Percentiles rank a stretch among this genome's conserved stretches.
These are phyloP conservation scores for Pseudolycoriella hygida DNA, from an alignment of 2,888 invertebrate species.

Conservation along the genomic window DNA sequence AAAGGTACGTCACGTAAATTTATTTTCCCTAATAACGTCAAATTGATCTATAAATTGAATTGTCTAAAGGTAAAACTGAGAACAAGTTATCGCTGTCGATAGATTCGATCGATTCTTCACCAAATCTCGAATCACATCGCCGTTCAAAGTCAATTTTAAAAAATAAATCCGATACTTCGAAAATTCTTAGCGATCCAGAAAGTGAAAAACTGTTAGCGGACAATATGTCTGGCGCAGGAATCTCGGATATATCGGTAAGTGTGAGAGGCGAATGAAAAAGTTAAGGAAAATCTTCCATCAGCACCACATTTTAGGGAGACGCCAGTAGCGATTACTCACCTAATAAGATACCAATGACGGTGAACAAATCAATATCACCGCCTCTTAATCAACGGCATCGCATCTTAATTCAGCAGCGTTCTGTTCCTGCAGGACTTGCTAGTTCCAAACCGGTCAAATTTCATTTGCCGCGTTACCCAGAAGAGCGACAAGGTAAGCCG, in stretches of 20 bases:
- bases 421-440: constrained; percentile 26
- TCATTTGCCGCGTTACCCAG: constrained; percentile 28
- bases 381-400: constrained; percentile 28
- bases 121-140: constrained; percentile 44
- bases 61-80: constrained; percentile 33
- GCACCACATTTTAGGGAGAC: constrained; percentile 35
- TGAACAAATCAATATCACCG: constrained; percentile 30
- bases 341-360: constrained; percentile 30
- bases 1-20: constrained; percentile 19
- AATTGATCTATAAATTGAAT: too few species aligned
- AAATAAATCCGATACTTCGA: constrained; percentile 46
- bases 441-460: constrained; percentile 25
- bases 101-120: constrained; percentile 49
- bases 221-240: constrained; percentile 37
- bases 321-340: constrained; percentile 49
- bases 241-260: constrained; percentile 33
- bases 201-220: constrained; percentile 56
- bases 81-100: constrained; percentile 49
- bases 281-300: constrained; percentile 1
- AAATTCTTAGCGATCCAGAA: constrained; percentile 39
- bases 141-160: constrained; percentile 61
- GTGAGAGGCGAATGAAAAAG: background rate
- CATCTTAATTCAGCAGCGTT: constrained; percentile 28
- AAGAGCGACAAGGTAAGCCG: constrained; percentile 19
- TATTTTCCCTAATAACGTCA: too few species aligned